phyloP scores from a whole-genome alignment of 2,888 invertebrate species.

The Pinctada fucata region DNA sequence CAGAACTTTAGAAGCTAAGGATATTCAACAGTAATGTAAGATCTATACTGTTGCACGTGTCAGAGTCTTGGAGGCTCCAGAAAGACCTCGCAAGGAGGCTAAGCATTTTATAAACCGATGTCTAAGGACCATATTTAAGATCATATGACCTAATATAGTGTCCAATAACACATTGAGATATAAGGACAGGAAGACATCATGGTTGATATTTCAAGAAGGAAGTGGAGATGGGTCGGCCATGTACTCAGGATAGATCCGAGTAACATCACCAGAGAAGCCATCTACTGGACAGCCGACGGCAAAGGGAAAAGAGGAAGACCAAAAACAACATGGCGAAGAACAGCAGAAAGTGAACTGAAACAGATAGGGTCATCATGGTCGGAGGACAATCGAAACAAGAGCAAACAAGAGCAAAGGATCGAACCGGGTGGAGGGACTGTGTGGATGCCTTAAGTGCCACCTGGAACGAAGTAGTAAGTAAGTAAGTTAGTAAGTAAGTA shows the following conservation, averaged over 20 bases:
- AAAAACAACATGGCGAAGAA: conserved; percentile 2
- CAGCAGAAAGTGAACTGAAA: conserved; percentile 13
- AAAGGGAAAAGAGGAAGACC: no score
- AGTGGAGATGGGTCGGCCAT: conserved; percentile 11
- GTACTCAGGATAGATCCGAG: conserved; percentile 10
- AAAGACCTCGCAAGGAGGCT: background rate
- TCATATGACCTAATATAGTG: conserved; percentile 9
- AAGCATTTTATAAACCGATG: conserved; percentile 2
- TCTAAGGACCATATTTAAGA: background rate
- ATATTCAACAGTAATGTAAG: no score
- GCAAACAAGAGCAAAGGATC: background rate
- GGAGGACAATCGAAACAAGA: no score
- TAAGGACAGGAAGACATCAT: background rate
- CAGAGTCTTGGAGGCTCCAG: background rate
- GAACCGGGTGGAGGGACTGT: conserved; percentile 14
- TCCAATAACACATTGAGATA: background rate
- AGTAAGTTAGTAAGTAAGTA: no score
- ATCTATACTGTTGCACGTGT: background rate
- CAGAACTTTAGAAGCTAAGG: no score
- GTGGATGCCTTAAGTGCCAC: no score
- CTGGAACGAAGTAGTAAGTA: no score
- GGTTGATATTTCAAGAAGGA: conserved; percentile 1
- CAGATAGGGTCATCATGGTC: background rate
- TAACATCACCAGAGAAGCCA: conserved; percentile 5
- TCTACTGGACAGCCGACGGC: conserved; percentile 15